Evolutionary conservation across 1,140 invertebrate genomes (phyloP), one percentile per base, ranked within the genome.

Genomic region (Drosophila pachea): DNA sequence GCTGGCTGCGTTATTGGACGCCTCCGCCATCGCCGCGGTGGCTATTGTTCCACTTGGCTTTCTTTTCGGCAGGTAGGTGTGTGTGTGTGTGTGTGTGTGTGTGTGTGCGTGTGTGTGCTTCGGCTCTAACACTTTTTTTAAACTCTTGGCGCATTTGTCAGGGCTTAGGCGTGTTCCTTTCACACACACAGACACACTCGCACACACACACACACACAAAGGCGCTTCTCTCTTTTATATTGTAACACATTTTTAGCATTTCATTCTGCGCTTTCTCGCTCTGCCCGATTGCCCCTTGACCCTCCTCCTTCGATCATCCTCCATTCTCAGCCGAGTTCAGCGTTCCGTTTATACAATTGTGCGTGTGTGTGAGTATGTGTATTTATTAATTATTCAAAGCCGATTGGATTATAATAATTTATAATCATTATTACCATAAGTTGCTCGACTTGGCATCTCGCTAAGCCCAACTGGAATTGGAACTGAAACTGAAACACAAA

Each of bases 311-410:
- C 32, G 7, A 2, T 22, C 22, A 22, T 22, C 22, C 22, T 22
- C 22, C 22, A 22, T 22, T 4, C 33, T 36, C 33, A 2, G 45
- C 7, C 38, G 60, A 61, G 77, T 76, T 71, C 74, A 86, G 74
- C 74, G 71, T 71, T 61, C 76, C 68, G 68, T 77, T 73, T 74
- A 42, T 38, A 78, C 22, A 43, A 14, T 14, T 14, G 12, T n/a
- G 6, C 12, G 6, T n/a, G 4, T 42, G 12, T 42, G 35, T 33
- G 58, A 64, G 65, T 31, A n/a, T 32, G 33, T 35, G 75, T 68
- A 87, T 78, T 86, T 89, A 89, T 89, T 89, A 89, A 89, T 89
- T 89, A 89, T 89, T 89, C 87, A 89, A 89, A 89, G 87, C 89
- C 89, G 83, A 87, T 88, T 87, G 86, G 89, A 89, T 89, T 89